phyloP scores from a whole-genome alignment of 2,888 invertebrate genomes.

The Melinaea menophilus region DNA sequence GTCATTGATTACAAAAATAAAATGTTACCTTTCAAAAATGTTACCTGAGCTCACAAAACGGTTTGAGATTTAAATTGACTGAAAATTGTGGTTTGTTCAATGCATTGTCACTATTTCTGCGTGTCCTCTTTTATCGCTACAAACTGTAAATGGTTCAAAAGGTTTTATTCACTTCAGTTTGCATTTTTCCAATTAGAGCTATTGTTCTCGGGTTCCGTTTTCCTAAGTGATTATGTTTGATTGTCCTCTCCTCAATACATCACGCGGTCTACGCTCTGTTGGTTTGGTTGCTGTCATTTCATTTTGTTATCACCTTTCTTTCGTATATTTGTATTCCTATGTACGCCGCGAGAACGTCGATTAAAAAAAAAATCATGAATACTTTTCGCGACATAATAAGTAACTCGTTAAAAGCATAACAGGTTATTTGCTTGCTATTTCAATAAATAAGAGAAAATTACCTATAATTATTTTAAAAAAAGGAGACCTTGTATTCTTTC shows the following conservation, averaged over 20 bases:
- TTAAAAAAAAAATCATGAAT: too few species aligned
- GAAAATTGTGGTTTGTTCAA: neutral
- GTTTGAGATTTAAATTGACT: neutral
- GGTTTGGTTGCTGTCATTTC: slow-evolving; percentile 6
- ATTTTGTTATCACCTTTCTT: neutral
- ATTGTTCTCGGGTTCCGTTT: slow-evolving; percentile 27
- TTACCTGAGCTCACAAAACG: neutral
- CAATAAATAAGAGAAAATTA: too few species aligned
- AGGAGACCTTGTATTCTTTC: too few species aligned
- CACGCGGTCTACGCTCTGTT: slow-evolving; percentile 13
- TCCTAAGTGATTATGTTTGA: slow-evolving; percentile 24
- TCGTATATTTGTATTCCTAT: neutral
- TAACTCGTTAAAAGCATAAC: too few species aligned
- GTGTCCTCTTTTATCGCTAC: slow-evolving; percentile 17
- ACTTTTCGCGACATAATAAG: too few species aligned
- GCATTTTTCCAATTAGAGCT: slow-evolving; percentile 30
- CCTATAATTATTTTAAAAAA: too few species aligned
- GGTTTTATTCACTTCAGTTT: slow-evolving; percentile 29
- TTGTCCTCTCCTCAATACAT: slow-evolving; percentile 16
- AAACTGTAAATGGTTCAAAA: slow-evolving; percentile 15
- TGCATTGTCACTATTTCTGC: slow-evolving; percentile 21
- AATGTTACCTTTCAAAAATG: too few species aligned
- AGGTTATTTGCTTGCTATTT: too few species aligned
- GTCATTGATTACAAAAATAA: too few species aligned
- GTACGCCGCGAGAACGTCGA: neutral